phyloP scores from a whole-genome alignment of 2,113 vertebrate genomes.

The Scytalopus superciliaris region DNA sequence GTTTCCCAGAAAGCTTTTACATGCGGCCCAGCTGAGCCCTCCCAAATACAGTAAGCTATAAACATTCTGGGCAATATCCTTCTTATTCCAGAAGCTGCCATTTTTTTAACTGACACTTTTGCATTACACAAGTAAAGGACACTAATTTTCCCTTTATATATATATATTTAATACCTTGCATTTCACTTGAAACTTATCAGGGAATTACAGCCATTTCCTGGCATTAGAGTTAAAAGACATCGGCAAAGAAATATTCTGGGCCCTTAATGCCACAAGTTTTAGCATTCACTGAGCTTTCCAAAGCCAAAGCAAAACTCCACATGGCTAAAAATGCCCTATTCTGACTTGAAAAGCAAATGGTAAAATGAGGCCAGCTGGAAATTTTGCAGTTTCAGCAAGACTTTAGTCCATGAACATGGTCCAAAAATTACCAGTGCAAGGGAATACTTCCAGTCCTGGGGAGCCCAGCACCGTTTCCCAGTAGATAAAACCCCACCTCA shows the following conservation, averaged over 20 bases:
- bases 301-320: neutral
- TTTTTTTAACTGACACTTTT: neutral
- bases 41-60: neutral
- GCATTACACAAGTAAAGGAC: neutral
- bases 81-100: neutral
- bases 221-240: neutral
- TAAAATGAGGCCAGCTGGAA: neutral
- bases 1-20: constrained; percentile 19
- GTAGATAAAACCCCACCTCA: neutral
- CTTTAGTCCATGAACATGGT: neutral
- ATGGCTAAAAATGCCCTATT: neutral
- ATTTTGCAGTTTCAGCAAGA: neutral
- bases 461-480: neutral
- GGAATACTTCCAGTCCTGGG: neutral
- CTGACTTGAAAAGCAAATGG: neutral
- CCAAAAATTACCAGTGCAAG: neutral
- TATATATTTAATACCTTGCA: neutral
- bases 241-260: neutral
- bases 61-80: neutral
- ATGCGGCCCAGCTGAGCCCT: neutral
- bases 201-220: neutral
- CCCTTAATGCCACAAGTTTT: neutral
- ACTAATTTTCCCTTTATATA: neutral
- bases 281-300: neutral
- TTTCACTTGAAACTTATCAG: neutral